phyloP scores from a whole-genome alignment of 2,113 vertebrate genomes.

The Lycaon pictus region DNA sequence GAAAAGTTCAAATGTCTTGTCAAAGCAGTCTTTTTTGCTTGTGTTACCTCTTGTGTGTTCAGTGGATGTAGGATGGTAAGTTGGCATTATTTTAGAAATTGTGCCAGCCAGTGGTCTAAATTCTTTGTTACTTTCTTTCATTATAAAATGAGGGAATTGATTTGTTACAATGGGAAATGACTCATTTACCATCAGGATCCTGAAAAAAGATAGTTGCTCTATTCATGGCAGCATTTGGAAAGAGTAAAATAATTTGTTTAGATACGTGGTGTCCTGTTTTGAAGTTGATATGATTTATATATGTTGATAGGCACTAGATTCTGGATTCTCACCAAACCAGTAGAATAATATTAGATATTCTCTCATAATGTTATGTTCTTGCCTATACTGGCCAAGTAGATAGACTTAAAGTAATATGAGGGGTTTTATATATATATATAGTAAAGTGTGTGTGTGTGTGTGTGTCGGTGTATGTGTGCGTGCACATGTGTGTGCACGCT shows the following conservation, averaged over 20 bases:
- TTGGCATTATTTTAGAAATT: background rate
- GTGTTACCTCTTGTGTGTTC: background rate
- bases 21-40: background rate
- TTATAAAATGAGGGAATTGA: constrained; percentile 34
- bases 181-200: background rate
- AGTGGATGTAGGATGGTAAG: background rate
- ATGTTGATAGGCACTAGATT: constrained; percentile 28
- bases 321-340: constrained; percentile 27
- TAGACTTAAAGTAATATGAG: background rate
- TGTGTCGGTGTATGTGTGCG: background rate
- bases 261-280: background rate
- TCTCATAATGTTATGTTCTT: background rate
- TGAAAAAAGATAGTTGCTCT: background rate
- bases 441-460: background rate
- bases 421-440: background rate
- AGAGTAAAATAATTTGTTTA: background rate
- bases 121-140: background rate
- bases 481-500: background rate
- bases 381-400: background rate
- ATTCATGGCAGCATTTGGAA: background rate
- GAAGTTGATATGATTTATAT: background rate
- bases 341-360: background rate
- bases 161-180: background rate
- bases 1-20: background rate
- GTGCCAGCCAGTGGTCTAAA: background rate